Percentiles rank a stretch among this genome's conserved stretches.
Conservation (phyloP, 2,888 invertebrate genomes). For the Kryphioiulus occultus region DNA sequence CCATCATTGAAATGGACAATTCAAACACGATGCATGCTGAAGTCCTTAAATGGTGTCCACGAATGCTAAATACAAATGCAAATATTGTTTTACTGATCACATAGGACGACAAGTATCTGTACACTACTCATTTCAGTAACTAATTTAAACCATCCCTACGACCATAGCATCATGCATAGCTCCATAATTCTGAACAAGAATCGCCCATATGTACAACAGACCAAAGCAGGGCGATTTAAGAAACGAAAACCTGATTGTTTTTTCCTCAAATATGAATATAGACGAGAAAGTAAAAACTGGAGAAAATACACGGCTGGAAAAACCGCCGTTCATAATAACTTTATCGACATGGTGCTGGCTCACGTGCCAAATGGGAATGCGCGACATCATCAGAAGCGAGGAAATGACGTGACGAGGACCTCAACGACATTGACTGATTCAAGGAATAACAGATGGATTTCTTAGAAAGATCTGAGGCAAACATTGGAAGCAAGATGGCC, state of each 20-base stretch:
- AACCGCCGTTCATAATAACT: background rate
- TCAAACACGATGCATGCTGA: background rate
- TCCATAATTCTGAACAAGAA: background rate
- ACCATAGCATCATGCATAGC: background rate
- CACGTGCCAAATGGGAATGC: background rate
- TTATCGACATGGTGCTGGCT: background rate
- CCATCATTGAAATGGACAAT: background rate
- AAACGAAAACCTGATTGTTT: background rate
- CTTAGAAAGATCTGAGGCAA: slow-evolving; percentile 42
- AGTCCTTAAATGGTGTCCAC: background rate
- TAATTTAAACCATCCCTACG: background rate
- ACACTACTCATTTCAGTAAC: background rate
- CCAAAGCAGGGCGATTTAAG: background rate
- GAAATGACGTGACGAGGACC: slow-evolving; percentile 10
- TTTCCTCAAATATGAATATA: background rate
- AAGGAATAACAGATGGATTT: background rate
- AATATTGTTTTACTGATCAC: background rate
- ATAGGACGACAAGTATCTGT: background rate
- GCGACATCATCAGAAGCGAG: slow-evolving; percentile 11
- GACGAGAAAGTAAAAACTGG: background rate
- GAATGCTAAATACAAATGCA: background rate
- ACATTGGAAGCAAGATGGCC: slow-evolving; percentile 45
- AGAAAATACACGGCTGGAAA: background rate
- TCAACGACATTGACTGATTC: slow-evolving; percentile 25
- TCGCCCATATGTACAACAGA: background rate